These are phyloP conservation scores for Acanthurus lineatus DNA, from an alignment of 2,797 vertebrate species.

Conservation along the genomic window DNA sequence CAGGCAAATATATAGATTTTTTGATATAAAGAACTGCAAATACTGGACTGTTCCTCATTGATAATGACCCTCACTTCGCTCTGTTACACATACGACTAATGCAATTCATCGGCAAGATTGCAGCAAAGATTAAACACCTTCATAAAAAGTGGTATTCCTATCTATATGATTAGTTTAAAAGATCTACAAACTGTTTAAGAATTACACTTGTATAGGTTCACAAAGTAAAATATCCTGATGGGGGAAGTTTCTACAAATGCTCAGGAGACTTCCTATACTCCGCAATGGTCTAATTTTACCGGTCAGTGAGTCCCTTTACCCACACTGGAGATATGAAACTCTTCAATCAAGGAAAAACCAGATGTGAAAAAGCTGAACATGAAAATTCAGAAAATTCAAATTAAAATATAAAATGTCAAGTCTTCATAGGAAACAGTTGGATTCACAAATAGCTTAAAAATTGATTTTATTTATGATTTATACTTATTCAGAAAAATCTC, in stretches of 20 bases:
- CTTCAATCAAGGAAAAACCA: background rate
- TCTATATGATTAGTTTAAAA: background rate
- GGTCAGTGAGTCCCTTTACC: background rate
- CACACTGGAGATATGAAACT: background rate
- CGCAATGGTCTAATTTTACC: background rate
- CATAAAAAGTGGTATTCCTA: background rate
- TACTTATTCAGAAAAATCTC: no score
- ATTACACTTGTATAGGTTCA: background rate
- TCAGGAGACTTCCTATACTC: no score
- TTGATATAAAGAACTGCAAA: background rate
- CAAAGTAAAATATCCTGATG: background rate
- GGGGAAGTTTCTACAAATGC: background rate
- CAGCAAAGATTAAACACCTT: background rate
- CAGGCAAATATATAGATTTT: background rate
- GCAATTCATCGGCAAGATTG: background rate
- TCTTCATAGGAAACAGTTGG: background rate
- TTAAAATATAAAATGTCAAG: background rate
- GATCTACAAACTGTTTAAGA: background rate
- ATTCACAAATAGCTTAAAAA: no score
- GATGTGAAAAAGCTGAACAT: background rate
- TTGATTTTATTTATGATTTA: no score
- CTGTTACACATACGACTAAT: background rate
- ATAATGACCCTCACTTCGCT: background rate
- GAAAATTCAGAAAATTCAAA: constrained; percentile 1
- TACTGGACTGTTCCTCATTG: background rate